Evolutionary conservation across 2,797 vertebrate species (phyloP).

Genomic region (Netta rufina): DNA sequence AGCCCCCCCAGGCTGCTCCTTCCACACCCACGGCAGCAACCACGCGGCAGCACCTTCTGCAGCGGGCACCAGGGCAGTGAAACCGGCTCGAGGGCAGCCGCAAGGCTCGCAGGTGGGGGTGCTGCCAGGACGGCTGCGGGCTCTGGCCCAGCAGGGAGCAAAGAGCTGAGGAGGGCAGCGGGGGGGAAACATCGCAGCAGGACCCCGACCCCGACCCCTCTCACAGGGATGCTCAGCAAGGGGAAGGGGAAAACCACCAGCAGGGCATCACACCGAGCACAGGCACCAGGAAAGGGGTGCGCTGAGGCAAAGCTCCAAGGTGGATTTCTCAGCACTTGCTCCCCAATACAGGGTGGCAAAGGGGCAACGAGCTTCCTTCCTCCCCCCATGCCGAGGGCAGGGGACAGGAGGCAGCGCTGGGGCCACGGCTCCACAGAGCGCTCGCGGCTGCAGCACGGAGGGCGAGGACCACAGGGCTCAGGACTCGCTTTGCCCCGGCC

Average conservation of each 20-base stretch:
- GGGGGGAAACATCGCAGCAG: background rate
- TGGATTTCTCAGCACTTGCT: slow-evolving; percentile 5
- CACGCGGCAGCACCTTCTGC: background rate
- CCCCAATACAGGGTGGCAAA: slow-evolving; percentile 27
- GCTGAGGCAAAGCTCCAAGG: background rate
- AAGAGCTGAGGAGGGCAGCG: accelerated
- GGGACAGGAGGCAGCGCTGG: background rate
- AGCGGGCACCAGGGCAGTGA: accelerated
- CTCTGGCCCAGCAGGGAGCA: background rate
- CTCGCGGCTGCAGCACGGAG: background rate
- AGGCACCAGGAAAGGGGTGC: background rate
- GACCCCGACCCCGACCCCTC: background rate
- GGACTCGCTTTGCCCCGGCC: background rate
- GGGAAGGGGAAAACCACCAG: background rate
- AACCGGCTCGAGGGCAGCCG: accelerated
- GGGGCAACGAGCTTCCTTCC: slow-evolving; percentile 8
- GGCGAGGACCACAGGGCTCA: background rate
- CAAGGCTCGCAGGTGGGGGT: background rate
- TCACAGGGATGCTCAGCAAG: background rate
- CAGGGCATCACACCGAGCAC: too few relatives aligned
- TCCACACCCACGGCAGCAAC: background rate
- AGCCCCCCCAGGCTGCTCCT: background rate
- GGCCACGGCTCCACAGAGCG: background rate
- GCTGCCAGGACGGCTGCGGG: accelerated
- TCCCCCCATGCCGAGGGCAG: background rate